Percentiles rank a stretch among this genome's conserved stretches.
phyloP scores from a whole-genome alignment of 2,797 vertebrate species.

The Bradypus variegatus region DNA sequence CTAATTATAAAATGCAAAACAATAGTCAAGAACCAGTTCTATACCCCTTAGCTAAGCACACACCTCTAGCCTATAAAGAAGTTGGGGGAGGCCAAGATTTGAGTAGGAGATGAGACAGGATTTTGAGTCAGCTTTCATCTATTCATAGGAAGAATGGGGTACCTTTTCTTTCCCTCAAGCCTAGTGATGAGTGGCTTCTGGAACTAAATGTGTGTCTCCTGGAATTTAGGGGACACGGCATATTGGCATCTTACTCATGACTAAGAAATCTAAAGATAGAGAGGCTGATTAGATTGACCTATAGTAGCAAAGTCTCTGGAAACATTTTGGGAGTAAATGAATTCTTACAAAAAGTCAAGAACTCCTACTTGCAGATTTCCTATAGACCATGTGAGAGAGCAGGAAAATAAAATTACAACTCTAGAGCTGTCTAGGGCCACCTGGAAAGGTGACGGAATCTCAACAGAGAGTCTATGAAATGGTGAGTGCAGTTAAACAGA shows the following conservation, averaged over 20 bases:
- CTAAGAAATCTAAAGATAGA: background rate
- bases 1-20: background rate
- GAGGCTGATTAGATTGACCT: background rate
- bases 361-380: background rate
- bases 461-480: too few species aligned
- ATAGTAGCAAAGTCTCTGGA: background rate
- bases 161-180: background rate
- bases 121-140: background rate
- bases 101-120: background rate
- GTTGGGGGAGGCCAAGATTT: background rate
- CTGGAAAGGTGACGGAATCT: too few species aligned
- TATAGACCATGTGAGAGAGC: background rate
- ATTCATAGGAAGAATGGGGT: background rate
- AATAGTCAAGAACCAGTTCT: background rate
- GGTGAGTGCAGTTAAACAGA: too few species aligned
- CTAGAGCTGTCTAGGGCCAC: too few species aligned
- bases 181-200: background rate
- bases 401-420: background rate
- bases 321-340: background rate
- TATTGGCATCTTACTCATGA: background rate
- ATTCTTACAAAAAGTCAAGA: background rate
- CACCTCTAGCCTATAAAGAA: background rate
- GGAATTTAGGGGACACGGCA: background rate
- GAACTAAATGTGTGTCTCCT: background rate
- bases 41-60: background rate